A percentile compares a stretch with the other conserved stretches of the same genome.
Evolutionary conservation across 2,797 vertebrate species (phyloP).

Genomic region (Semaprochilodus insignis): DNA sequence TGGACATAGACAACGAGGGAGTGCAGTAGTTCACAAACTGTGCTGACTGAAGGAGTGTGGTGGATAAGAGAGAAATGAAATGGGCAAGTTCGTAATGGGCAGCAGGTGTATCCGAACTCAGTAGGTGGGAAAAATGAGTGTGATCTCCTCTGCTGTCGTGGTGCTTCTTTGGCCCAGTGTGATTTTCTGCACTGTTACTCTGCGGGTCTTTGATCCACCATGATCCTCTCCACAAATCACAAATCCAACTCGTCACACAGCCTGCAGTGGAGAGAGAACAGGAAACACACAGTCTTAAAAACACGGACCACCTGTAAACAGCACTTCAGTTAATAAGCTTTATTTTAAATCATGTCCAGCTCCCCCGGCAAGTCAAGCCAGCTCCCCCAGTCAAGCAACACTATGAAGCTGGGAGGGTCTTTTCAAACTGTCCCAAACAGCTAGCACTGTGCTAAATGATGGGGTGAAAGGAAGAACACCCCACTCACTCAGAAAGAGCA

Average conservation of each 20-base stretch:
- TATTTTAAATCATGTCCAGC: no score
- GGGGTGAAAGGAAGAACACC: no score
- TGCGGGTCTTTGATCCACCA: conserved; percentile 11
- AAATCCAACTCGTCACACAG: conserved; percentile 53
- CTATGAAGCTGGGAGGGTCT: no score
- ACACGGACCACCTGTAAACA: no score
- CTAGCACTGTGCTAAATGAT: no score
- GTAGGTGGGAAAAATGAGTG: conserved; percentile 26
- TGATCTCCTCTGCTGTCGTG: conserved; percentile 37
- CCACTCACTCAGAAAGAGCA: no score
- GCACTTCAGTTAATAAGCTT: no score
- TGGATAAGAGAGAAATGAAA: not conserved
- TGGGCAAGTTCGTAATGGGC: not conserved
- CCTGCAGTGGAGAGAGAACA: conserved; percentile 31
- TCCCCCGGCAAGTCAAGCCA: no score
- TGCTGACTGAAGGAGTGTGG: not conserved
- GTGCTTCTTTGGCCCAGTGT: conserved; percentile 24
- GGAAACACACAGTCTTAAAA: no score
- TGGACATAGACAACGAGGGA: not conserved
- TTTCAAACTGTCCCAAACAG: no score
- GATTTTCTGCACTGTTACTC: conserved; percentile 21
- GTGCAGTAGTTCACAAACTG: not conserved
- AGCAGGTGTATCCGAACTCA: conserved; percentile 38
- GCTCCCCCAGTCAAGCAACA: no score
- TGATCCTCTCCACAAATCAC: conserved; percentile 15